Evolutionary conservation across 2,113 vertebrate species (phyloP), one percentile per base, ranked within the genome.

Genomic region (Oryzias curvinotus): DNA sequence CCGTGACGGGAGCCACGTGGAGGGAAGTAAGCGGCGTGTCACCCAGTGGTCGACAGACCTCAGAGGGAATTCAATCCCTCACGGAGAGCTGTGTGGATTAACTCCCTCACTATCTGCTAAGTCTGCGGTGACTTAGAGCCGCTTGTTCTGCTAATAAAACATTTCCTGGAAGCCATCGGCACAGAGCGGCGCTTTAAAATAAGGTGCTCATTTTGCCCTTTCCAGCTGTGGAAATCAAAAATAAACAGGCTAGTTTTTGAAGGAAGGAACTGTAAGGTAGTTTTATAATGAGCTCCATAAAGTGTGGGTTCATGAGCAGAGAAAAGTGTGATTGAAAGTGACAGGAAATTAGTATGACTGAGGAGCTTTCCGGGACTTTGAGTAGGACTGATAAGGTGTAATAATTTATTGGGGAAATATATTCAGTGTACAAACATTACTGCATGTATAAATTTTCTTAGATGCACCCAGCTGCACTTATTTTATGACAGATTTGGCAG

Each of bases 11-110:
- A 69, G 75, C 50, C 62, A 62, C 19, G 49, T 76, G 78, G 57
- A 76, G 57, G 68, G 46, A 68, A 59, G 50, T 14, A 30, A 75
- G 42, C 57, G 17, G 54, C 25, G 75, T 76, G 63, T 66, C 68
- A 61, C 62, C 50, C 55, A 60, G 23, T 75, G 73, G 67, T 55
- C 64, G 67, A 59, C 52, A 64, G 54, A 66, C 58, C 84, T 76
- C 65, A 42, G 44, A 56, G 75, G 65, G 71, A 89, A 86, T 85
- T 71, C 77, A 81, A 85, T 88, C 84, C 75, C 66, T 78, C 63
- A 57, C 12, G 57, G 71, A 63, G 65, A 72, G 68, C 57, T 46
- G 57, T 18, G 47, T 62, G 83, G 83, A 85, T 89, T 89, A 90
- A 68, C 87, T 73, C 57, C 43, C 54, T 72, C 56, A 12, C 83